These are phyloP conservation scores for Tachyglossus aculeatus DNA, from an alignment of 2,797 vertebrate genomes.

Conservation along the genomic window DNA sequence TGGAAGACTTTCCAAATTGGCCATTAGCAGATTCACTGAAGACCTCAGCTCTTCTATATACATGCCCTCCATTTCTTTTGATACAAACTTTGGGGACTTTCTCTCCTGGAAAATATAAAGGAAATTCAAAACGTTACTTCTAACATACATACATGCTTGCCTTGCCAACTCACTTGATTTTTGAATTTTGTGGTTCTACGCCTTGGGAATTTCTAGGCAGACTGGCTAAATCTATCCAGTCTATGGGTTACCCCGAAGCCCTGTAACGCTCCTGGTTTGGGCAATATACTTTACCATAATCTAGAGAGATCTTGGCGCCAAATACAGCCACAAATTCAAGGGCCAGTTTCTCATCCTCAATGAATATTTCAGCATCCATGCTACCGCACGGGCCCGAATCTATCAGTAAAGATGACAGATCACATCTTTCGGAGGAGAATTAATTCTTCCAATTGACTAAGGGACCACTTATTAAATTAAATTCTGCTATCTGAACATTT, in stretches of 20 bases:
- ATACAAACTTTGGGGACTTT: conserved; percentile 83
- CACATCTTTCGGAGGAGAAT: not conserved
- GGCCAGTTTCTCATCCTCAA: not conserved
- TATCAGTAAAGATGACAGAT: not conserved
- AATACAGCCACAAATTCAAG: not conserved
- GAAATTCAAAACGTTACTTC: conserved; percentile 47
- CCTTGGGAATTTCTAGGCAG: not conserved
- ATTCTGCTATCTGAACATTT: not conserved
- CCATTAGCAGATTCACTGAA: conserved; percentile 93
- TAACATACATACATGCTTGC: accelerated
- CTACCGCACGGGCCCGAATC: not conserved
- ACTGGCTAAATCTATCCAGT: not conserved
- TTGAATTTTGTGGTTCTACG: not conserved
- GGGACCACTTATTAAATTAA: conserved; percentile 7
- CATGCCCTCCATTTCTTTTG: conserved; percentile 90
- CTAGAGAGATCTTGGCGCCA: not conserved
- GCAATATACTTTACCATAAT: not conserved
- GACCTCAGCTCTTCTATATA: conserved; percentile 92
- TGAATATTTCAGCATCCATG: not conserved
- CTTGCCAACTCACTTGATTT: not conserved
- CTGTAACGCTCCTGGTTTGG: not conserved
- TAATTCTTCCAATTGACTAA: not conserved
- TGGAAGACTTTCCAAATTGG: conserved; percentile 95
- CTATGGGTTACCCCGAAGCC: not conserved
- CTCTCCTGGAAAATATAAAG: conserved; percentile 81